Evolutionary conservation across 1,140 invertebrate species (phyloP), one percentile per base, ranked within the genome.

Genomic region (Sycophaga agraensis): DNA sequence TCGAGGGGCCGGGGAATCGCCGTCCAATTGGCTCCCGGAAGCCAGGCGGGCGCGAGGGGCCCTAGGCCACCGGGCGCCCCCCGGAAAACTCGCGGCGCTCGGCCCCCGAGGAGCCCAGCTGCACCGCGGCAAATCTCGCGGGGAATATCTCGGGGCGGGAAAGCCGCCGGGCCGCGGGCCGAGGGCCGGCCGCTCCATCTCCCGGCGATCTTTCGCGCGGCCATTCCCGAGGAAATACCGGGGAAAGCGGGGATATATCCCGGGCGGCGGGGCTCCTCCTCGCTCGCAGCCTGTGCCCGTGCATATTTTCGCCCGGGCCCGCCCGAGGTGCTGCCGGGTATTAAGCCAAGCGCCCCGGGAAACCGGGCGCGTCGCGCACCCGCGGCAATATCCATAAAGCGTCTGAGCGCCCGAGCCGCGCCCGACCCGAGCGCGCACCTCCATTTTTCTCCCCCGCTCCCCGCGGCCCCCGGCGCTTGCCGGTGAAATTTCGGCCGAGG

Each of bases 341-440:
- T 60, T 54, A 60, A 60, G 58, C 35, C 46, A 35, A 50, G 57
- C 46, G 42, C 24, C 12, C 11, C 17, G 46, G 46, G 46, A 59
- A 50, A 59, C 46, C 46, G 37, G n/a, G 58, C 37, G 39, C 46
- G 37, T 46, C 58, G 40, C 49, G 21, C 34, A 48, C 50, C 40
- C 43, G 22, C 50, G 59, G 40, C 51, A 61, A 61, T 61, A 61
- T 48, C 59, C 59, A 61, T 61, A 61, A 61, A 61, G 34, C 37
- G 42, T 61, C 42, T 54, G 42, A 16, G 37, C 17, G 16, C 28
- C n/a, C 22, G 11, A 31, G 28, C 42, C 3, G 46, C 46, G 46
- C 26, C 45, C 5, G 34, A 9, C 28, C 39, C 54, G 34, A 26
- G 14, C 14, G 12, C 31, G 9, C 22, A 11, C 39, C 40, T n/a